phyloP scores from a whole-genome alignment of 2,113 vertebrate species.

The rabbit (Oryctolagus cuniculus) region DNA sequence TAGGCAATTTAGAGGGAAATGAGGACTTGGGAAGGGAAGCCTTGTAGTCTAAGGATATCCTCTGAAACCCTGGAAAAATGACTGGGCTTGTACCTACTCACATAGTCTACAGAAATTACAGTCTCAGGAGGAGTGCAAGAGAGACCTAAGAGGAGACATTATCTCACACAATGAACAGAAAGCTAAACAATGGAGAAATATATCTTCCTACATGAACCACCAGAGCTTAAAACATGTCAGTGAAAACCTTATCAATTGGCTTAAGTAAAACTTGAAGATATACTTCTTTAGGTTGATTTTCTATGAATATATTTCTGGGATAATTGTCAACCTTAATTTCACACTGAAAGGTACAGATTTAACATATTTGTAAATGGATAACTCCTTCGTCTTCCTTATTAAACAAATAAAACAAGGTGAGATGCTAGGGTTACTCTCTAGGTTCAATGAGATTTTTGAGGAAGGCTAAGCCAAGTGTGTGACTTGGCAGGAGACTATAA shows the following conservation, averaged over 20 bases:
- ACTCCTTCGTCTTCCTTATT: neutral
- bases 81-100: neutral
- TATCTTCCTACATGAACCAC: neutral
- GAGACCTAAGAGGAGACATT: neutral
- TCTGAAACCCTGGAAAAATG: neutral
- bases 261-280: constrained; percentile 13
- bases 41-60: neutral
- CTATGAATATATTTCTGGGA: neutral
- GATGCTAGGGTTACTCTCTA: neutral
- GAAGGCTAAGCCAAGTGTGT: neutral
- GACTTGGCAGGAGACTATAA: neutral
- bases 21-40: neutral
- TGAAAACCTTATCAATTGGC: constrained; percentile 32
- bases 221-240: neutral
- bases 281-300: neutral
- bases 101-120: neutral
- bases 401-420: neutral
- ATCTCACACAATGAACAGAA: neutral
- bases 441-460: neutral
- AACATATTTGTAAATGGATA: neutral
- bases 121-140: neutral
- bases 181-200: neutral
- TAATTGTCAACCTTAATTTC: neutral
- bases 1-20: neutral
- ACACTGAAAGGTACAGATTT: neutral